Evolutionary conservation across 1,140 invertebrate species (phyloP), one percentile per base, ranked within the genome.

Genomic region (Papilio helenus): DNA sequence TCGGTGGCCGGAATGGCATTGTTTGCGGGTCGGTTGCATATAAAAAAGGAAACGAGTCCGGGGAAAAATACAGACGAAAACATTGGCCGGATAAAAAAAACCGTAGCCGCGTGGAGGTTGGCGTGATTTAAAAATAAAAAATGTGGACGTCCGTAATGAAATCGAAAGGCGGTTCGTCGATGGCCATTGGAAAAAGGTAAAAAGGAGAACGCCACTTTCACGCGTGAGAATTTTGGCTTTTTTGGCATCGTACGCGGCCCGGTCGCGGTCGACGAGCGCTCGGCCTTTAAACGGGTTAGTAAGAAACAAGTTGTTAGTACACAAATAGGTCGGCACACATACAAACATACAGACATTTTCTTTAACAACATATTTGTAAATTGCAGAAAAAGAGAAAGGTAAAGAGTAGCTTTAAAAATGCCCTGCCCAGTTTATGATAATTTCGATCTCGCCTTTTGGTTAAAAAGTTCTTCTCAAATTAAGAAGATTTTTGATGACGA

Each of bases 111-210:
- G 88, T 87, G 88, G 88, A 87, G 88, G 90, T 86, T 88, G 86
- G 86, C 88, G 91, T 93, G 93, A 94, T 93, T 93, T 93, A 93
- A 92, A 94, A 94, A 94, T 93, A 94, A 94, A 92, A 94, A 94
- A 90, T 84, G 83, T 87, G 89, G 89, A 92, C 87, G 92, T 91
- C 88, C 92, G 92, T 93, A 94, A 93, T 92, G 92, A 94, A 94
- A 93, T 93, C 92, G 92, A 94, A 94, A 93, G 93, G 92, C 89
- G 92, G 92, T 92, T 91, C 92, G 92, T 93, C 92, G 93, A 94
- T 94, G 90, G 88, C 91, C 86, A 89, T 90, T 89, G 91, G 91
- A 92, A 94, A 94, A 94, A 94, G 86, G 90, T 93, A 93, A 94
- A 68, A 94, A 93, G 91, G 90, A 90, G 79, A 16, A 81, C 82